Base-by-base conservation (phyloP, 2,888 invertebrate genomes). In the Laothoe populi region DNA sequence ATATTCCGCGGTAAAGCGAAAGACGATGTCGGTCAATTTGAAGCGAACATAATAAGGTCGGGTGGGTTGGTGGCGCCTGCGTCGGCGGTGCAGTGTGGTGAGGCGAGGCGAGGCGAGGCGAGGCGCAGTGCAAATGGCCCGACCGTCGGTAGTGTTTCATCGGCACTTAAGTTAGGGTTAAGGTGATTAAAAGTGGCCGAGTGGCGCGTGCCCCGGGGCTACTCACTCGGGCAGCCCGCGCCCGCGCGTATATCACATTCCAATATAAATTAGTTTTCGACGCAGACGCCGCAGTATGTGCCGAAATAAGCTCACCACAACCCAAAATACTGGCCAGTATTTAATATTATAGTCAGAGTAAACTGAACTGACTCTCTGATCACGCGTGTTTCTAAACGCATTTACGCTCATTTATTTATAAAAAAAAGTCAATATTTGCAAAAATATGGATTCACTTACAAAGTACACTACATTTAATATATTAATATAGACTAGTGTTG, bases 251-350 rank as follows among this genome's bases (percentile, higher is more conserved):
- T 87, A 90, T 90, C 90, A 90, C 92, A 92, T 92, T 92, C 92
- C 92, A 84, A 88, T 90, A 89, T 88, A 90, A 92, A 92, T 92
- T 92, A 88, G 89, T 91, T 92, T 90, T 86, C 77, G 84, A 77
- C 79, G 53, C 53, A 77, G 80, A 75, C 76, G 78, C 78, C 77
- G 74, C 82, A 82, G 84, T 85, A 81, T 84, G 83, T 85, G 88
- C 87, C 88, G 87, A 89, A 88, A 89, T 87, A 83, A 83, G 75
- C 80, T 81, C 73, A 71, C 71, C 71, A 74, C 81, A 77, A 77
- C 79, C 75, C 78, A 72, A 71, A 75, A 82, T 82, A 87, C 86
- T 84, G 85, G 81, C 75, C 74, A 72, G 74, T 72, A 77, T 75
- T 82, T 78, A 77, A 71, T 64, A 68, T 78, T 78, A 75, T 81